Base-by-base conservation (phyloP, 2,113 vertebrate genomes). In the Macquaria ambigua region DNA sequence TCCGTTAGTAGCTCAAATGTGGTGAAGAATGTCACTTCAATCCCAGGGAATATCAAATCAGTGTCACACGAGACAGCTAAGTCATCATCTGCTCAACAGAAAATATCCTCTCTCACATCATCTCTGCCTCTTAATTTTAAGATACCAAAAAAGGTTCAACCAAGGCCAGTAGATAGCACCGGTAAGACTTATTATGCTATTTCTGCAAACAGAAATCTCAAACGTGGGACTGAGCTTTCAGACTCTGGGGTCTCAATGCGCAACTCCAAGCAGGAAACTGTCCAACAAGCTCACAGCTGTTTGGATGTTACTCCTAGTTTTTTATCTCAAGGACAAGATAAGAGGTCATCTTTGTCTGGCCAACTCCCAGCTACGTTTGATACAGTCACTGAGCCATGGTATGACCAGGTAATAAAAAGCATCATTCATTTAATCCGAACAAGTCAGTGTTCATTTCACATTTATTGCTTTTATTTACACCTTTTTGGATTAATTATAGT, bases 121-220 rank as follows among this genome's bases (percentile, higher is more conserved):
- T 5, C 9, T 25, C 20, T 68, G 53, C 86, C 48, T 83, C 1
- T 70, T 37, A 72, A 18, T 23, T 95, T 95, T 81, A 96, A 87
- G 68, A 95, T 96, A 67, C 87, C 86, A 56, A 96, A 93, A 82
- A 93, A 85, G 50, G 43, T 69, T 62, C 77, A 43, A 16, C 15
- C 55, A 46, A 46, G 48, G 28, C 68, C 41, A 28, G 39, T 5
- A 5, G 11, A 39, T 12, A 39, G 21, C 18, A 50, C 28, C 3
- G 1, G 1, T 37, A 25, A 82, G 16, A 55, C 53, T 15, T 48
- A 28, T 5, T 39, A 67, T 2, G 5, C 25, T 23, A 0, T 31
- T 64, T 56, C 77, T 43, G 12, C 62, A 64, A 79, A 72, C 6
- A 55, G 3, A 74, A 55, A 21, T 15, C 8, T 20, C n/a, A 68